phyloP scores from a whole-genome alignment of 2,888 invertebrate species.

The Omphaloscelis lunosa region DNA sequence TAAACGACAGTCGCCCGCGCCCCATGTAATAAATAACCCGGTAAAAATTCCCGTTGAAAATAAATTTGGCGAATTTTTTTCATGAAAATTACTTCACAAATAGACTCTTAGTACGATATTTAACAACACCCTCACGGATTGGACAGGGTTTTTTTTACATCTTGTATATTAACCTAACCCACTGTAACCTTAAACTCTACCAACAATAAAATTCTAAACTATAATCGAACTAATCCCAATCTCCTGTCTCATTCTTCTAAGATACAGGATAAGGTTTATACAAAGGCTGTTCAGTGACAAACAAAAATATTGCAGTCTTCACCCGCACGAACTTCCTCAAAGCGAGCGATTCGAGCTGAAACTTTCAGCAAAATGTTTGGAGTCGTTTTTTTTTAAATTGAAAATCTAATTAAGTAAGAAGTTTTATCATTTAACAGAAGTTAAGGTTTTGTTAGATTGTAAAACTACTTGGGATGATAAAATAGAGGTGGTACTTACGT shows the following conservation, averaged over 20 bases:
- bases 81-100: no score
- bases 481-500: background rate
- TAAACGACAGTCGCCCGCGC: no score
- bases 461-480: background rate
- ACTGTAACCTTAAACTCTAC: background rate
- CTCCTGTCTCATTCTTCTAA: background rate
- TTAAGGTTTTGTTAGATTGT: background rate
- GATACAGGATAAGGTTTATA: background rate
- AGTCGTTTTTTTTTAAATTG: conserved; percentile 41
- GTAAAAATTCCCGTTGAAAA: no score
- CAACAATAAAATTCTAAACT: background rate
- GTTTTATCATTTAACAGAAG: conserved; percentile 29
- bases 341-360: conserved; percentile 32
- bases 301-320: conserved; percentile 40
- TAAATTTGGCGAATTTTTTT: no score
- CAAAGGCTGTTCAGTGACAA: conserved; percentile 13
- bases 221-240: background rate
- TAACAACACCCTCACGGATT: no score
- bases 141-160: no score
- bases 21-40: no score
- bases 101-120: no score
- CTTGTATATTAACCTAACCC: background rate
- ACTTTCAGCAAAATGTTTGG: conserved; percentile 34
- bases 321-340: conserved; percentile 40
- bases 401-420: conserved; percentile 45